Conservation (phyloP, 2,797 vertebrate genomes). For the Podarcis siculus region DNA sequence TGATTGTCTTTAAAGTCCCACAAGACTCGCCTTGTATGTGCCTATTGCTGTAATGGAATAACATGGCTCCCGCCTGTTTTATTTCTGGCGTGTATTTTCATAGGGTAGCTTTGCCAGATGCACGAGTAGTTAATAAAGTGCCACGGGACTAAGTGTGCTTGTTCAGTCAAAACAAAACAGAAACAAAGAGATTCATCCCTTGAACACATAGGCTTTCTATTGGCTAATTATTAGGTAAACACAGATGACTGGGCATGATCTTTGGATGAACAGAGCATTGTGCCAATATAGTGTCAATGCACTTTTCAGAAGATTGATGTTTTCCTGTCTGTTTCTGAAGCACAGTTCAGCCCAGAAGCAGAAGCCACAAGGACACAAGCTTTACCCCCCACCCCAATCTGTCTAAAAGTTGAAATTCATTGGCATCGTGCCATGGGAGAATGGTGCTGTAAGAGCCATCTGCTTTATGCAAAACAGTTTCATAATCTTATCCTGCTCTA, state of each 20-base stretch:
- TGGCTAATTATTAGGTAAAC: neutral
- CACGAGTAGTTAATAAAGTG: neutral
- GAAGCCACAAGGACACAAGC: neutral
- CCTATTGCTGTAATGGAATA: neutral
- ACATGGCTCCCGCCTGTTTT: neutral
- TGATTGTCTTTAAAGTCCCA: neutral
- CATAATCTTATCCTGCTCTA: neutral
- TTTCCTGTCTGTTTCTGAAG: neutral
- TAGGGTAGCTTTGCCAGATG: neutral
- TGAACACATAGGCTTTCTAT: neutral
- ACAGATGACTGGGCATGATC: neutral
- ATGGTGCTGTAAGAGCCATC: neutral
- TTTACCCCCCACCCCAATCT: neutral
- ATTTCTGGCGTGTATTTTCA: neutral
- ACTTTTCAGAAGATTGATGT: neutral
- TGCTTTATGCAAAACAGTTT: constrained; percentile 11
- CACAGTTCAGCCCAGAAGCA: neutral
- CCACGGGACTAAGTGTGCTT: neutral
- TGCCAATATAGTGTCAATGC: neutral
- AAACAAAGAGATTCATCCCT: neutral
- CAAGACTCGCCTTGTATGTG: neutral
- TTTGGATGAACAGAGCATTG: neutral
- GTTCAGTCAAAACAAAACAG: neutral
- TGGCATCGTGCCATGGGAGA: neutral
- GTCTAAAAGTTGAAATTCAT: neutral